A percentile compares a stretch with the other conserved stretches of the same genome.
Conservation (phyloP, 2,797 vertebrate genomes). For the Monodelphis domestica region DNA sequence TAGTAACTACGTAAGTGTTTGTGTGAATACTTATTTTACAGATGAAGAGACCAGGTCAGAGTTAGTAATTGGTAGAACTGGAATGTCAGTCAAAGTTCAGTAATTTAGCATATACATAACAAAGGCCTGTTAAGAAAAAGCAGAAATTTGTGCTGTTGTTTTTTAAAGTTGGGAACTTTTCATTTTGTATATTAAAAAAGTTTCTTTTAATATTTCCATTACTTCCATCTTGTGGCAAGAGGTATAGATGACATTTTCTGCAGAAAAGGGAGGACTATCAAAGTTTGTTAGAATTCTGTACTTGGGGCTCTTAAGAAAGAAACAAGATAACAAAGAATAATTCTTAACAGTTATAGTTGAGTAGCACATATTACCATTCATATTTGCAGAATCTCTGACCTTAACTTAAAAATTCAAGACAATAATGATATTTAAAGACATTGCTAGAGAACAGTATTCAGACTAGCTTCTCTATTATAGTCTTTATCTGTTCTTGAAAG, state of each 20-base stretch:
- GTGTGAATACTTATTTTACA: neutral
- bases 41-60: neutral
- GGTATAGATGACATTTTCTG: neutral
- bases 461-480: conserved; percentile 18
- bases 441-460: neutral
- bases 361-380: neutral
- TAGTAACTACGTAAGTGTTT: neutral
- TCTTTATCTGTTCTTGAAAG: conserved; percentile 45
- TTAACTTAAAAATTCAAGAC: conserved; percentile 13
- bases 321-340: conserved; percentile 10
- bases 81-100: neutral
- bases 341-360: neutral
- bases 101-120: neutral
- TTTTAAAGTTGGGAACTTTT: neutral
- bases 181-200: conserved; percentile 15
- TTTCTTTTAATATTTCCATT: conserved; percentile 30
- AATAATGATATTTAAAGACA: conserved; percentile 23
- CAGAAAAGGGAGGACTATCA: neutral
- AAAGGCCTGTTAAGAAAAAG: neutral
- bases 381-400: neutral
- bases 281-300: conserved; percentile 35
- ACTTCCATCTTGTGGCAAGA: neutral
- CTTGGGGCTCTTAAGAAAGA: conserved; percentile 43
- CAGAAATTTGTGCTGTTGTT: conserved; percentile 42
- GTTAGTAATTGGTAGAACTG: neutral